Evolutionary conservation across 2,888 invertebrate species (phyloP).

Genomic region (Tineola bisselliella): DNA sequence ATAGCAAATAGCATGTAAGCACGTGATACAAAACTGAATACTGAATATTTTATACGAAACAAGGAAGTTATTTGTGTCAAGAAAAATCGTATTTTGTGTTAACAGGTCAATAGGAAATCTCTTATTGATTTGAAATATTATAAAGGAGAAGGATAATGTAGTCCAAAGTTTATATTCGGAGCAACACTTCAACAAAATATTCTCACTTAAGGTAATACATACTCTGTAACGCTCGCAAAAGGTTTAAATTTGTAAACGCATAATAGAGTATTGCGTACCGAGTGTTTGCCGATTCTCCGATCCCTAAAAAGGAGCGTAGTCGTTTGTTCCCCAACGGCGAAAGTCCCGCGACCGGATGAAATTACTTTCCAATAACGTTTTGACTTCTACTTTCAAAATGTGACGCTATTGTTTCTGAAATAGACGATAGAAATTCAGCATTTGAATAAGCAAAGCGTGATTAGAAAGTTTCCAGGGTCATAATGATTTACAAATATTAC

Average conservation of each 20-base stretch:
- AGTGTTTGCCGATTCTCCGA: conserved; percentile 8
- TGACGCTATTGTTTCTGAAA: conserved; percentile 12
- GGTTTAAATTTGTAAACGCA: neutral
- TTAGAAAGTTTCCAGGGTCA: conserved; percentile 13
- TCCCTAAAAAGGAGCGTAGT: conserved; percentile 24
- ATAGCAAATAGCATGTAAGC: too few relatives aligned
- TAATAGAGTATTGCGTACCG: neutral
- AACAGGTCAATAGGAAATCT: conserved; percentile 11
- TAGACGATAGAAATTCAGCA: conserved; percentile 7
- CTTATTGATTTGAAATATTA: conserved; percentile 6
- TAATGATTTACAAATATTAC: conserved; percentile 8
- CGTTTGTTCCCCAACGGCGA: conserved; percentile 19
- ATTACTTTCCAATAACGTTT: conserved; percentile 19
- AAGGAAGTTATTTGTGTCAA: neutral
- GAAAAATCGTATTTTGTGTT: neutral
- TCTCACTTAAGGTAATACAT: neutral
- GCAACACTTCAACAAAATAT: neutral
- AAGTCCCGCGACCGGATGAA: conserved; percentile 18
- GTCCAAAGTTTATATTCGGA: conserved; percentile 1
- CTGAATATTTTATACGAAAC: too few relatives aligned
- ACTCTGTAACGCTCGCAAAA: neutral
- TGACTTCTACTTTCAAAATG: conserved; percentile 11
- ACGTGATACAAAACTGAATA: too few relatives aligned
- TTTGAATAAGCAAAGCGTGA: conserved; percentile 9
- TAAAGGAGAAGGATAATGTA: neutral